These are phyloP conservation scores for Urophycis tenuis DNA, from an alignment of 2,797 vertebrate species.

Conservation along the genomic window DNA sequence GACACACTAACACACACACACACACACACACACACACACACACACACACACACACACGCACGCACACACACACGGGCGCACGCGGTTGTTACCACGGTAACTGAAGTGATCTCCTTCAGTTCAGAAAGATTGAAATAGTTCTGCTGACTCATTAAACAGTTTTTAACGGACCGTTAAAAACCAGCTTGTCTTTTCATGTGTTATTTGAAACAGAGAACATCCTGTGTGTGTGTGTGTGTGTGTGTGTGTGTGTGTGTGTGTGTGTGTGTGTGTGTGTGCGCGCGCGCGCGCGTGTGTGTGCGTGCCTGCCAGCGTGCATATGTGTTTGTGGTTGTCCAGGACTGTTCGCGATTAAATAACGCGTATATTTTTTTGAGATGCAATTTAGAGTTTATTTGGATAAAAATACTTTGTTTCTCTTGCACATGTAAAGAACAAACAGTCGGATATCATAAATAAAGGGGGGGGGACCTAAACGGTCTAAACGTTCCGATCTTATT, in stretches of 20 bases:
- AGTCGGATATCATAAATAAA: not conserved
- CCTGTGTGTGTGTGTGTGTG: not conserved
- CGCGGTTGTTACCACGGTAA: not conserved
- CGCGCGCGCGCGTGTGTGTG: not conserved
- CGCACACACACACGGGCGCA: not conserved
- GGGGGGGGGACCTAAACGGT: not conserved
- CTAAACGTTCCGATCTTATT: not conserved
- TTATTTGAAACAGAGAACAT: not conserved
- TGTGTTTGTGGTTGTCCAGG: not conserved
- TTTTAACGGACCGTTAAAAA: not conserved
- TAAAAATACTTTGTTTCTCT: not conserved
- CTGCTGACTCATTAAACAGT: not conserved
- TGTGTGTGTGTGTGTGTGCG: slow-evolving; percentile 3
- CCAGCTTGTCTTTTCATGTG: not conserved
- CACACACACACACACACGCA: not conserved
- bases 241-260: not conserved
- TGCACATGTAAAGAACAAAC: not conserved
- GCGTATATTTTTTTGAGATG: not conserved
- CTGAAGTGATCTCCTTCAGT: not conserved
- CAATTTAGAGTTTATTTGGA: not conserved
- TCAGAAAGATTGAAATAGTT: not conserved
- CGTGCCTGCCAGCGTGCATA: not conserved
- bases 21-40: no score
- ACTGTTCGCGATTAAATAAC: not conserved
- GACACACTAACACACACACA: no score